Evolutionary conservation across 2,113 vertebrate species (phyloP).

Genomic region (Proteles cristata): DNA sequence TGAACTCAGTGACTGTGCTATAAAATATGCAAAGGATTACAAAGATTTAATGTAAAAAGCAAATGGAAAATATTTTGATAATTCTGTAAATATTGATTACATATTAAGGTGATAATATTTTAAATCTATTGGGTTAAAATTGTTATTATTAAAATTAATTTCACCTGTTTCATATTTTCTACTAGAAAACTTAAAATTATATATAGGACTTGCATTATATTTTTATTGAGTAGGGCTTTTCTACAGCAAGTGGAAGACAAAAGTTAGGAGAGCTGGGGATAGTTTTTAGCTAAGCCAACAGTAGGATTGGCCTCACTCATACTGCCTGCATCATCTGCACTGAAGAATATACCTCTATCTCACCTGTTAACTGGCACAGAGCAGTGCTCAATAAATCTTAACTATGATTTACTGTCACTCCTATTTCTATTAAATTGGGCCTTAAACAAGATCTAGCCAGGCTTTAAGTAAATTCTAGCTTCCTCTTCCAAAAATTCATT

Average conservation of each 20-base stretch:
- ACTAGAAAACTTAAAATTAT: constrained; percentile 11
- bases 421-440: neutral
- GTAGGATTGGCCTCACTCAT: neutral
- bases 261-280: neutral
- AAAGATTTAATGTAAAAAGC: neutral
- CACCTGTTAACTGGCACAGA: neutral
- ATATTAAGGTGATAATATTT: neutral
- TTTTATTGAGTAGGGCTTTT: neutral
- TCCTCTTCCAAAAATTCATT: constrained; percentile 2
- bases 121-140: neutral
- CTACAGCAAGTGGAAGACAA: neutral
- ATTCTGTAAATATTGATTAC: neutral
- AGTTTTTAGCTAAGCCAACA: neutral
- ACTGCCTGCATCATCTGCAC: neutral
- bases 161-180: neutral
- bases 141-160: neutral
- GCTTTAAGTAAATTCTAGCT: neutral
- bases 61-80: neutral
- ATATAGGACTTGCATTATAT: neutral
- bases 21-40: neutral
- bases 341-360: neutral
- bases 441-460: neutral
- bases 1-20: neutral
- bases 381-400: neutral
- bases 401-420: neutral